A percentile compares a stretch with the other conserved stretches of the same genome.
phyloP scores from a whole-genome alignment of 2,113 vertebrate genomes.

The Larimichthys polyactis region DNA sequence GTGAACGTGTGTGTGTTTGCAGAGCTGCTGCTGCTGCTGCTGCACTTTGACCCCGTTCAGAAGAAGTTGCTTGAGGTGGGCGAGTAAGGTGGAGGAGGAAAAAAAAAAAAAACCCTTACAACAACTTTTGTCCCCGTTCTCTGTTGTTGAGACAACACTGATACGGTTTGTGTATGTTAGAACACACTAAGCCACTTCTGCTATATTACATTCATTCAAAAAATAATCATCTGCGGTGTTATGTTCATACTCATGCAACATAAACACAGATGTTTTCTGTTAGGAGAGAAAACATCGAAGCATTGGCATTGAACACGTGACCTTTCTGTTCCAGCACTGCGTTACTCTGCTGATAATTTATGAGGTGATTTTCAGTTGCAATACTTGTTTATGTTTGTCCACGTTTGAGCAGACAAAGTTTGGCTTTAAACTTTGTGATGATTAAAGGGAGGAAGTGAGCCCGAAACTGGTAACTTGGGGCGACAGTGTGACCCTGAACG shows the following conservation, averaged over 20 bases:
- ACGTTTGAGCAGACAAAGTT: not conserved
- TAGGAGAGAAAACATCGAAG: constrained; percentile 7
- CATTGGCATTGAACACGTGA: not conserved
- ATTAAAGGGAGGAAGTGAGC: too few species aligned
- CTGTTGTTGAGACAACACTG: not conserved
- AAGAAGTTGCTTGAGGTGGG: not conserved
- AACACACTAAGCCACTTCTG: not conserved
- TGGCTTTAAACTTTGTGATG: not conserved
- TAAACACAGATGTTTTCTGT: constrained; percentile 7
- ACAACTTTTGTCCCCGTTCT: not conserved
- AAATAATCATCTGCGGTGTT: not conserved
- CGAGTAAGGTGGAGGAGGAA: not conserved
- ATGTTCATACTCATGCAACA: not conserved
- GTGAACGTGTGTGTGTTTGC: not conserved
- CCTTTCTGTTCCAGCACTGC: not conserved
- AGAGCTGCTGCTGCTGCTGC: not conserved
- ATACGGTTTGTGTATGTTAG: too few species aligned
- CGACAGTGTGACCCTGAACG: not conserved
- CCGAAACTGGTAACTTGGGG: not conserved
- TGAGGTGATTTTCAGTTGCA: not conserved
- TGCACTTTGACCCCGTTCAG: constrained; percentile 30
- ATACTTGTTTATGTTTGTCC: not conserved
- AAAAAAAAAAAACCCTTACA: not conserved
- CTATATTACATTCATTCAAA: not conserved
- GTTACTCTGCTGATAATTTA: not conserved